Evolutionary conservation across 1,140 invertebrate genomes (phyloP).

Genomic region (Arion vulgaris): DNA sequence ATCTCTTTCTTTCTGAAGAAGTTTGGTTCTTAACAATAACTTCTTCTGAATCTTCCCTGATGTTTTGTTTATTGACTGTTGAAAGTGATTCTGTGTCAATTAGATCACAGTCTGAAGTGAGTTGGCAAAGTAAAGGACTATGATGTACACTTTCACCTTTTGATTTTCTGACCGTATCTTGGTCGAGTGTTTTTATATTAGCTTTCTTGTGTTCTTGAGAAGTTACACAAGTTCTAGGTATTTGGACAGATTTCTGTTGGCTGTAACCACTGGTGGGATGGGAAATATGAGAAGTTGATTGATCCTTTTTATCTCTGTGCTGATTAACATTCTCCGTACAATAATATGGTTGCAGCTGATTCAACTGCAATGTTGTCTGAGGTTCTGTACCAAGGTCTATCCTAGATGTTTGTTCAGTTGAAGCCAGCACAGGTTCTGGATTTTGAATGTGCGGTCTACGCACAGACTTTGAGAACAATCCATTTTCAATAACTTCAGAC

Average conservation of each 20-base stretch:
- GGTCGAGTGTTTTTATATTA: background rate
- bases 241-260: background rate
- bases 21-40: background rate
- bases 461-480: constrained; percentile 13
- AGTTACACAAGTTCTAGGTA: background rate
- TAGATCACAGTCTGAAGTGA: background rate
- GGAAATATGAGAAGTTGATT: background rate
- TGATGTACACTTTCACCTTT: background rate
- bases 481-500: background rate
- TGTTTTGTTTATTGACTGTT: background rate
- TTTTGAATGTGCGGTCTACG: background rate
- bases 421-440: background rate
- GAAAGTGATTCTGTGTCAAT: background rate
- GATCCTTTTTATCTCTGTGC: background rate
- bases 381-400: background rate
- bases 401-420: background rate
- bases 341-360: background rate
- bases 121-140: background rate
- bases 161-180: background rate
- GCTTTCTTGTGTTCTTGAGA: background rate
- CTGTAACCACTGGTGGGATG: background rate
- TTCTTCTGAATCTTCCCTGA: background rate
- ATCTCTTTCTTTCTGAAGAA: background rate
- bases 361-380: background rate
- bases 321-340: background rate